These are phyloP conservation scores for Labia minor DNA, from an alignment of 2,888 invertebrate species.

Conservation along the genomic window DNA sequence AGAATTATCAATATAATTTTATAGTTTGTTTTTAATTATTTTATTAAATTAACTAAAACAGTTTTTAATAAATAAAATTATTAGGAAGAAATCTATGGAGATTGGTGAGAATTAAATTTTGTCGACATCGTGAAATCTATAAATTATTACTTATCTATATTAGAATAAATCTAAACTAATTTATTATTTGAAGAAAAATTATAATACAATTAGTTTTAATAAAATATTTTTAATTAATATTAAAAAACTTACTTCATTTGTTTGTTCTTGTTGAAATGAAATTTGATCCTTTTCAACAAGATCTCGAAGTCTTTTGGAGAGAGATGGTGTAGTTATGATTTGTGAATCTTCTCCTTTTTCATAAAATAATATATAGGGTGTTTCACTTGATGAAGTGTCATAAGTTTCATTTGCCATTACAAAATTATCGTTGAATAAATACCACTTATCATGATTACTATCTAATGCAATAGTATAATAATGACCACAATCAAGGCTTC, in stretches of 20 bases:
- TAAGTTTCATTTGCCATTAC: constrained; percentile 38
- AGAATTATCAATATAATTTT: neutral
- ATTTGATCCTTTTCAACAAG: constrained; percentile 32
- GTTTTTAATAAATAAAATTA: neutral
- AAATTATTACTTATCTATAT: too few species aligned
- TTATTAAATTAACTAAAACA: neutral
- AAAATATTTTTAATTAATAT: too few species aligned
- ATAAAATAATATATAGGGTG: constrained; percentile 76
- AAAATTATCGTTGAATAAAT: constrained; percentile 67
- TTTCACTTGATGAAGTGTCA: constrained; percentile 49
- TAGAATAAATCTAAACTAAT: too few species aligned
- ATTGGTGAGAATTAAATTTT: neutral
- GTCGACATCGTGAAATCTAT: too few species aligned
- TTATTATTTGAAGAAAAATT: too few species aligned
- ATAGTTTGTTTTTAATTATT: neutral
- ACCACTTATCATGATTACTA: constrained; percentile 51
- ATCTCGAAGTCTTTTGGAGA: constrained; percentile 31
- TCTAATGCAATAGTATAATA: constrained; percentile 75
- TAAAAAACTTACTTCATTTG: constrained; percentile 26
- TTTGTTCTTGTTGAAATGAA: constrained; percentile 31
- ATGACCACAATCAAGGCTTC: constrained; percentile 74
- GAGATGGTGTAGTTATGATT: constrained; percentile 31
- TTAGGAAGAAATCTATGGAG: neutral
- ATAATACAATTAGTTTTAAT: too few species aligned
- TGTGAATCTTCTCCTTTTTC: constrained; percentile 30